Base-by-base conservation (phyloP, 1,140 invertebrate species). In the Ephestia elutella region DNA sequence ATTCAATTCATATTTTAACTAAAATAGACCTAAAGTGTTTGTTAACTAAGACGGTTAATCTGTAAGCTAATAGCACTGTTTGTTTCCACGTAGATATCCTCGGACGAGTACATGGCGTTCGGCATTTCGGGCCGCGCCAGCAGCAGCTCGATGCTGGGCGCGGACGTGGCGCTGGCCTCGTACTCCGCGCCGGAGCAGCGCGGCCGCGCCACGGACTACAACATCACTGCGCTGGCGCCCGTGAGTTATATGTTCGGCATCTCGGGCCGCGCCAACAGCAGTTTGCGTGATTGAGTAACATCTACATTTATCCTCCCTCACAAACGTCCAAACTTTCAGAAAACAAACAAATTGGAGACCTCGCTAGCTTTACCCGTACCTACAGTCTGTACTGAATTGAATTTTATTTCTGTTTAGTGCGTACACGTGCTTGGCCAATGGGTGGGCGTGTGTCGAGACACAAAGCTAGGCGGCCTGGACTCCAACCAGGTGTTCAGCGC, bases 21-120 rank as follows among this genome's bases (percentile, higher is more conserved):
- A n/a, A n/a, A n/a, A n/a, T n/a, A n/a, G n/a, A n/a, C n/a, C n/a
- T n/a, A n/a, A n/a, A n/a, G n/a, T n/a, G n/a, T n/a, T n/a, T n/a
- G n/a, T n/a, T n/a, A n/a, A n/a, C n/a, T n/a, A n/a, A n/a, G n/a
- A n/a, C n/a, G n/a, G n/a, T n/a, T n/a, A n/a, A n/a, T n/a, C n/a
- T n/a, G n/a, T n/a, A n/a, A n/a, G n/a, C n/a, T n/a, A n/a, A n/a
- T n/a, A 25, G 21, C 21, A 25, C 21, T n/a, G n/a, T n/a, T n/a
- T n/a, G 21, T 25, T 25, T 25, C 21, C 2, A 25, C 21, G 21
- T 7, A 25, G 87, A 81, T 91, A 86, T 93, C 77, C 0, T 92
- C 94, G 69, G 89, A 94, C 70, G 95, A 96, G 63, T 98, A 97
- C 79, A 93, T 97, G 91, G 93, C 95, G 15, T 97, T 97, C 82